Base-by-base conservation (phyloP, 2,113 vertebrate species). In the Zosterops hypoxanthus region DNA sequence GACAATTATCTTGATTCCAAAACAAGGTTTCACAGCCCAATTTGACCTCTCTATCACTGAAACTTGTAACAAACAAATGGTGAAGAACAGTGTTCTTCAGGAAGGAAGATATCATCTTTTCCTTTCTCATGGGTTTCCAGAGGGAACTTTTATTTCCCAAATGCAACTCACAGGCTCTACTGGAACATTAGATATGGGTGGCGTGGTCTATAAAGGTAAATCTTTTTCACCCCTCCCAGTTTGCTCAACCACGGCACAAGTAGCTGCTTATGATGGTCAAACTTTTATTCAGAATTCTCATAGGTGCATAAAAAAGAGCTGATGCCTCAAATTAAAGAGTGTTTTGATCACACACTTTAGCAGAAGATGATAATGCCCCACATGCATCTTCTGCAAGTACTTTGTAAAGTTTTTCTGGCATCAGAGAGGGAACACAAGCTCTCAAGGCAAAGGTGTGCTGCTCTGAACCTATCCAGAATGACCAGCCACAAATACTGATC, bases 1-100 rank as follows among this genome's bases (percentile, higher is more conserved):
- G 83, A 94, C 56, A 94, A 92, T 60, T 81, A 75, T 71, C 91
- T 78, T 68, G 56, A 75, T 84, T 91, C 76, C 44, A 81, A 86
- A 86, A 57, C 29, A 66, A 53, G 44, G 44, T 71, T 96, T 91
- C 84, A 75, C 39, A 56, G 76, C 41, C 64, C 64, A 82, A 9
- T 75, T 68, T 91, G 83, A 92, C 56, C 31, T 19, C 36, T 1
- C 2, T 71, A 81, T 20, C 33, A 71, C 69, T n/a, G 63, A 68
- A 94, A 86, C 39, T 53, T 29, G 2, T 34, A 77, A 77, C 22
- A 73, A 88, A 81, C 11, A 81, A 86, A 52, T 19, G 22, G 65
- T 28, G 88, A 68, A 85, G 46, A 83, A 86, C 8, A 21, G 9
- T 44, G 55, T 49, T 56, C 42, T 71, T 71, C 63, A 55, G 41